These are phyloP conservation scores for Probosciger aterrimus DNA, from an alignment of 2,113 vertebrate genomes.

Conservation along the genomic window DNA sequence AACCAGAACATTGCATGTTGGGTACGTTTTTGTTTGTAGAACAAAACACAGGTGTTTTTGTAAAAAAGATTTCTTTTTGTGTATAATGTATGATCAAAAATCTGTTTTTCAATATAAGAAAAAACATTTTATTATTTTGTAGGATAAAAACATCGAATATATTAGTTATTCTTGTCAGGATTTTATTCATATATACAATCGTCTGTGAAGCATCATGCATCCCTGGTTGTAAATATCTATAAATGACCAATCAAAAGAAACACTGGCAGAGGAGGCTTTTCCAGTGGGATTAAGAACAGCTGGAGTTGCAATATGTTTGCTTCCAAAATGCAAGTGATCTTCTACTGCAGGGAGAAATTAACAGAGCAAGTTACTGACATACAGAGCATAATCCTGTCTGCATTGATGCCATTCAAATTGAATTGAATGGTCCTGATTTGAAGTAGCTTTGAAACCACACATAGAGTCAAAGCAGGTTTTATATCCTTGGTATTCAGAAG, in stretches of 20 bases:
- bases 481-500: not conserved
- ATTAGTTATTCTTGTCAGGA: not conserved
- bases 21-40: not conserved
- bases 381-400: not conserved
- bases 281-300: not conserved
- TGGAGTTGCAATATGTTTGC: not conserved
- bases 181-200: not conserved
- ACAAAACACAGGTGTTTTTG: not conserved
- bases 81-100: not conserved
- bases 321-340: not conserved
- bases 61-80: not conserved
- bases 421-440: not conserved
- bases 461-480: not conserved
- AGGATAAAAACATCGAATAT: not conserved
- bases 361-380: not conserved
- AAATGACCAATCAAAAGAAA: constrained; percentile 27
- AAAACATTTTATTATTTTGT: not conserved
- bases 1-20: not conserved
- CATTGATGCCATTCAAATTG: not conserved
- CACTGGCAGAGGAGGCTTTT: not conserved
- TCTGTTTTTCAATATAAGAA: not conserved
- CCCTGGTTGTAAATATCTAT: not conserved
- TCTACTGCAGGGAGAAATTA: not conserved
- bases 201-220: not conserved
- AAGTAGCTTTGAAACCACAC: not conserved